Base-by-base conservation (phyloP, 2,797 vertebrate species). In the Lophotriccus pileatus region DNA sequence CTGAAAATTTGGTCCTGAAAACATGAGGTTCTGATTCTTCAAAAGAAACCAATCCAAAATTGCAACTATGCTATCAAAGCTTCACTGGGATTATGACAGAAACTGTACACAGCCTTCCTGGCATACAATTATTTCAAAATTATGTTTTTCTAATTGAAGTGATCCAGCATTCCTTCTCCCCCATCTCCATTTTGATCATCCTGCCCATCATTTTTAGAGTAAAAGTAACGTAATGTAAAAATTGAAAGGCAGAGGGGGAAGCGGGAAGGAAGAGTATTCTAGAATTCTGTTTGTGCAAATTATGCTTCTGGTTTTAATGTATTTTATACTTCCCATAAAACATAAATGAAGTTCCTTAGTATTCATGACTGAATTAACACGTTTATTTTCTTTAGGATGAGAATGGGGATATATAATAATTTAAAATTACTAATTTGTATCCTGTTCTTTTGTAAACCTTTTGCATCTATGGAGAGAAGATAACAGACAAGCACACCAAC, bases 1-100 rank as follows among this genome's bases (percentile, higher is more conserved):
- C 87, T 95, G 67, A 95, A 95, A 86, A 90, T 94, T 84, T 89
- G 80, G 89, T 89, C 87, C 87, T 94, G 85, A 93, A 95, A 93
- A 94, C 80, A 90, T 5, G 60, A 69, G 47, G 36, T 88, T 76
- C 91, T 46, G 55, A 95, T 88, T 89, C 89, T 93, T 96, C 87
- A 95, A 89, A 93, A 96, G 92, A 95, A 94, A 81, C 69, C 80
- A 88, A 86, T 90, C 73, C 89, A 93, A 91, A 94, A 93, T 20
- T 78, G 34, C 44, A 94, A 76, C 80, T 89, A 30, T 39, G 53
- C 85, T 94, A 96, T 96, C 91, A 92, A 89, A 89, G 87, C 89
- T 89, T 94, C 44, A 41, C 39, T 84, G 41, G 59, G 74, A 95
- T 94, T 78, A 67, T 84, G 79, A 90, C 66, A 92, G 92, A 87